phyloP scores from a whole-genome alignment of 2,888 invertebrate genomes.

The Athalia cordata region DNA sequence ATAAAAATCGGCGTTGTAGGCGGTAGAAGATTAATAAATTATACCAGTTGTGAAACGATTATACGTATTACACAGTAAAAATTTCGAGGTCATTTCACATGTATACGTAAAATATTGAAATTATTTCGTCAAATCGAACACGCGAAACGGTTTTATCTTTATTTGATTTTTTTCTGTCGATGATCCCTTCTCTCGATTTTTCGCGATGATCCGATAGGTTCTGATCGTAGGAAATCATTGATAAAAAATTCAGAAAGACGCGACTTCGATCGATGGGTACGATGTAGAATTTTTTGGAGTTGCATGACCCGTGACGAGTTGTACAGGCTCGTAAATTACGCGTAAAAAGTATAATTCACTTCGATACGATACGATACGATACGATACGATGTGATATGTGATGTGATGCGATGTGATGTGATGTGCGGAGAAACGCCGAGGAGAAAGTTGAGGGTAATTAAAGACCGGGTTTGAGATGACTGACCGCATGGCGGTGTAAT shows the following conservation, averaged over 20 bases:
- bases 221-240: too few relatives aligned
- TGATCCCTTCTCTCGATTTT: too few relatives aligned
- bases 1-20: too few relatives aligned
- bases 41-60: too few relatives aligned
- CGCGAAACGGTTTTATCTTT: background rate
- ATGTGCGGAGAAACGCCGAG: conserved; percentile 33
- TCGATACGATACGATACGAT: conserved; percentile 41
- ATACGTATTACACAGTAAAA: too few relatives aligned
- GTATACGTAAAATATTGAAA: background rate
- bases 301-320: too few relatives aligned
- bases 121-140: background rate
- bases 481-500: conserved; percentile 30
- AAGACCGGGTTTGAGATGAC: conserved; percentile 23
- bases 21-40: too few relatives aligned
- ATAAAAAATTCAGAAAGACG: too few relatives aligned
- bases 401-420: conserved; percentile 20
- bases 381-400: conserved; percentile 19
- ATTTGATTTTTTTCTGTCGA: background rate
- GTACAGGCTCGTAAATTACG: background rate
- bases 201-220: too few relatives aligned
- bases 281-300: too few relatives aligned
- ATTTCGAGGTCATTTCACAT: too few relatives aligned
- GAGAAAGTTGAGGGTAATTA: conserved; percentile 38
- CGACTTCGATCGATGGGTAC: too few relatives aligned
- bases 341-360: background rate